Evolutionary conservation across 2,888 invertebrate species (phyloP).

Genomic region (Ormyrus labotus): DNA sequence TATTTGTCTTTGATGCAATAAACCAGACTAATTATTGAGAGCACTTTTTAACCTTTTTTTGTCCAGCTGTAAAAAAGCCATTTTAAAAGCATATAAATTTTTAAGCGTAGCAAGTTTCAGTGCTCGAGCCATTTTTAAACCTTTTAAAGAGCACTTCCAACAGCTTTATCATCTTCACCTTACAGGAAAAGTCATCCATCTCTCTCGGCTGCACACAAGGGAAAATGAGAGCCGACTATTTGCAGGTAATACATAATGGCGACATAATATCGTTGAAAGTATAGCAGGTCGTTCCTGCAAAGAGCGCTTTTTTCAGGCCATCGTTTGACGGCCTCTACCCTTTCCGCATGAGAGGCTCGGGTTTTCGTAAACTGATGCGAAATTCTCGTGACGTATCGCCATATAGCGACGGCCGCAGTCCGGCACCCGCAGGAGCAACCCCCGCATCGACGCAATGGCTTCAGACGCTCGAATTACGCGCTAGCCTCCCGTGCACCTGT

Average conservation of each 20-base stretch:
- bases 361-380: conserved; percentile 59
- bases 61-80: no score
- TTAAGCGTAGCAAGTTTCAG: no score
- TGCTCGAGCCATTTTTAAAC: conserved; percentile 1
- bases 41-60: no score
- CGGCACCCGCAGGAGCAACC: conserved; percentile 4
- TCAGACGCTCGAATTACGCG: conserved; percentile 61
- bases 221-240: conserved; percentile 34
- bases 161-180: conserved; percentile 30
- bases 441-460: conserved; percentile 39
- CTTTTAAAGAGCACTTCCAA: conserved; percentile 33
- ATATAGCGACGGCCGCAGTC: conserved; percentile 19
- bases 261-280: conserved; percentile 47
- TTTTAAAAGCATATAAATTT: no score
- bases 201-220: neutral
- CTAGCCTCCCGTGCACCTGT: neutral
- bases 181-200: no score
- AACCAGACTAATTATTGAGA: no score
- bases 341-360: neutral
- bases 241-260: conserved; percentile 38
- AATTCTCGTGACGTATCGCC: conserved; percentile 63
- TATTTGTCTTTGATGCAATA: no score
- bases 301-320: conserved; percentile 12
- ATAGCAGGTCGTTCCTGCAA: neutral
- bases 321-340: no score